Evolutionary conservation across 2,888 invertebrate genomes (phyloP), one percentile per base, ranked within the genome.

Genomic region (Lochmaea crataegi): DNA sequence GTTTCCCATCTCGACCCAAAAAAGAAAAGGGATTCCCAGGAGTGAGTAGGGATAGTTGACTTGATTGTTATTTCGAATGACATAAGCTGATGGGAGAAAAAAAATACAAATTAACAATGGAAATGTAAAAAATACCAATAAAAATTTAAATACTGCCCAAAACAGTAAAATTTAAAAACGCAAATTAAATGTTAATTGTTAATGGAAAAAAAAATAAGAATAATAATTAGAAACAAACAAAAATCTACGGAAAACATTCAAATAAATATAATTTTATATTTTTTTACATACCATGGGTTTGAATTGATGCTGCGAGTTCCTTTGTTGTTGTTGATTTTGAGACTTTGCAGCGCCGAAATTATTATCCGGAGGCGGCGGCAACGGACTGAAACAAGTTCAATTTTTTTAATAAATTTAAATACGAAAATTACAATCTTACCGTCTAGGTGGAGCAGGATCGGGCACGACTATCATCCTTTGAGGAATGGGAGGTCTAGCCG

Each of bases 391-490:
- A 80, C 42, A 72, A 32, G 7, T 32, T 32, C 51, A 61, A 61
- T 7, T 7, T 9, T 32, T 18, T 57, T 14, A 2, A 42, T n/a
- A 16, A 57, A 18, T 66, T 57, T 14, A 14, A 38, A 11, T 22
- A 22, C 7, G 2, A 9, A 66, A 89, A 88, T 4, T 42, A 45
- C 3, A 48, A 32, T 4, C 42, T 14, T 88, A 91, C 90, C 90
- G 89, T 87, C 91, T 89, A 81, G 90, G 86, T 38, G 86, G 86
- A 11, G 85, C 94, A 80, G 95, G 95, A 87, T 96, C 96, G 83
- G 95, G 95, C 85, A 96, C 96, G 85, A 96, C 94, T 84, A 96
- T 96, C 86, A 96, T 91, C 89, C 96, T 93, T 88, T 96, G 95
- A 83, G 96, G 96, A 87, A 96, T 92, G 79, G 95, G 94, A 75